Percentiles rank a stretch among this genome's conserved stretches.
Conservation (phyloP, 2,113 vertebrate species). For the Nothobranchius kuhntae region DNA sequence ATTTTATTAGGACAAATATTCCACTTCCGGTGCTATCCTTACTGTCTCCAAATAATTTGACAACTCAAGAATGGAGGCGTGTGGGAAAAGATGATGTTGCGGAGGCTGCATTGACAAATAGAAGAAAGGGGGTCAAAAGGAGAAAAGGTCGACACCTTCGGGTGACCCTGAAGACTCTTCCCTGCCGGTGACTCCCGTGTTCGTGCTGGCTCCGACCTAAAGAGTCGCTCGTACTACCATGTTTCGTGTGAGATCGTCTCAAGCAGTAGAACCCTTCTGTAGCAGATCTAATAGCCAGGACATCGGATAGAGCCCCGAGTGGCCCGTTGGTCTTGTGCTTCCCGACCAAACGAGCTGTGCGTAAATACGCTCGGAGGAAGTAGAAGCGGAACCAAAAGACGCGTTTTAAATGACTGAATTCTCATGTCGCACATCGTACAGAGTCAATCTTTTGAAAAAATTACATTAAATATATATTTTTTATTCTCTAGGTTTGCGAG, state of each 20-base stretch:
- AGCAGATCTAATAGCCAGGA: constrained; percentile 47
- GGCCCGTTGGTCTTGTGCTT: constrained; percentile 27
- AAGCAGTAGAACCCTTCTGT: constrained; percentile 33
- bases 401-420: constrained; percentile 4
- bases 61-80: constrained; percentile 21
- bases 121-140: constrained; percentile 39
- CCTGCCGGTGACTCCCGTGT: constrained; percentile 12
- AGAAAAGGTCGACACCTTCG: constrained; percentile 5
- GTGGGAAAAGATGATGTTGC: constrained; percentile 26
- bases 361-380: constrained; percentile 25
- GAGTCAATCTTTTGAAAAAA: constrained; percentile 22
- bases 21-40: constrained; percentile 5
- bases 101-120: constrained; percentile 19
- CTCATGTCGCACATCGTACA: constrained; percentile 8
- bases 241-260: constrained; percentile 43
- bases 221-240: constrained; percentile 36
- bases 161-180: constrained; percentile 19
- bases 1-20: constrained; percentile 5
- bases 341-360: constrained; percentile 22
- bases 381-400: constrained; percentile 7
- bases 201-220: constrained; percentile 30
- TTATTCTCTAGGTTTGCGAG: constrained; percentile 1
- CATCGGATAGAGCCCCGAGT: constrained; percentile 26
- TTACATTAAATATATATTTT: too few species aligned
- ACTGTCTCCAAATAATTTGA: not conserved